These are phyloP conservation scores for Smittia aterrima DNA, from an alignment of 2,888 invertebrate genomes.

Conservation along the genomic window DNA sequence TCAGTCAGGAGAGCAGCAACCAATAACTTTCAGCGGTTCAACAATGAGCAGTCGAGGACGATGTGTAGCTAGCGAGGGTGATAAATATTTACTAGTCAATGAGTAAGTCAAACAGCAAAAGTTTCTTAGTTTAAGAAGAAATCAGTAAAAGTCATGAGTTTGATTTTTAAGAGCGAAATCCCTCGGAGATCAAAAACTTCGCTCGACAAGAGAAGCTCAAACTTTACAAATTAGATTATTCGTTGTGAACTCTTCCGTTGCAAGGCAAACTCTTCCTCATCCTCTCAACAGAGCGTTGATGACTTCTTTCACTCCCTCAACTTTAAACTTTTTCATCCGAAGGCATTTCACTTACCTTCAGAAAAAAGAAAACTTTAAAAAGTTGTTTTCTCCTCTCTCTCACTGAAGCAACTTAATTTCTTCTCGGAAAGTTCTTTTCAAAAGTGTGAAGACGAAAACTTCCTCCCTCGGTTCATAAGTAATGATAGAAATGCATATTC, in stretches of 20 bases:
- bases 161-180: neutral
- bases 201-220: neutral
- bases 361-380: too few species aligned
- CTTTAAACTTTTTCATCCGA: constrained; percentile 23
- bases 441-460: neutral
- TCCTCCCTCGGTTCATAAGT: neutral
- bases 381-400: neutral
- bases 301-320: neutral
- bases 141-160: neutral
- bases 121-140: neutral
- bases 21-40: constrained; percentile 78
- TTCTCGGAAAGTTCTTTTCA: neutral
- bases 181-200: neutral
- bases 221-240: constrained; percentile 40
- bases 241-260: constrained; percentile 28
- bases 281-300: neutral
- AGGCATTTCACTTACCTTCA: constrained; percentile 34
- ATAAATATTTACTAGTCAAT: constrained; percentile 84
- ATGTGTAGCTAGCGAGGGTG: constrained; percentile 79
- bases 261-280: neutral
- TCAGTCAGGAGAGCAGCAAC: constrained; percentile 83
- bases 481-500: constrained; percentile 25
- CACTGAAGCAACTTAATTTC: neutral
- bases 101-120: constrained; percentile 66
- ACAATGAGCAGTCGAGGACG: constrained; percentile 81